These are phyloP conservation scores for Erebia ligea DNA, from an alignment of 2,888 invertebrate species.

Conservation along the genomic window DNA sequence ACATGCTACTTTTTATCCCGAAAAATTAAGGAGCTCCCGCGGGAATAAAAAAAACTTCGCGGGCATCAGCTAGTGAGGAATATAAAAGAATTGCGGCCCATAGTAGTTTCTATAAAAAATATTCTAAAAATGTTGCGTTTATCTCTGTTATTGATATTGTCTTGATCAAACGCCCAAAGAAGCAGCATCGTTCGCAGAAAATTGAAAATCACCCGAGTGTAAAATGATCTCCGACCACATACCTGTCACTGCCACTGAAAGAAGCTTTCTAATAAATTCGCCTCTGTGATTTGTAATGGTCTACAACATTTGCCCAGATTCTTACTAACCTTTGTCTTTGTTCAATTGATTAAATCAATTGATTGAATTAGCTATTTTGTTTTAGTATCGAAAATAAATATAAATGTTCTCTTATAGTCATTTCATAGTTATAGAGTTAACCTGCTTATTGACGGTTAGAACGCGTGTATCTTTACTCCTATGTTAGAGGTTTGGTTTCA, in stretches of 20 bases:
- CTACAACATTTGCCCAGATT: slow-evolving; percentile 52
- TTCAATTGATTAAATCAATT: slow-evolving; percentile 41
- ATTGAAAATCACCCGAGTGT: slow-evolving; percentile 79
- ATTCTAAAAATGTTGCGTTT: not conserved
- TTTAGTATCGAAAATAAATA: not conserved
- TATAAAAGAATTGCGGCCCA: not conserved
- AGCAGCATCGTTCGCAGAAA: slow-evolving; percentile 66
- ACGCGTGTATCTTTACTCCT: too few species aligned
- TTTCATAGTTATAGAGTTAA: not conserved
- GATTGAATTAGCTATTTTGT: not conserved
- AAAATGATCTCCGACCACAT: slow-evolving; percentile 74
- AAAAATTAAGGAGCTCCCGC: not conserved
- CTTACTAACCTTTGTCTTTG: slow-evolving; percentile 47
- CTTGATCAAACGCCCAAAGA: slow-evolving; percentile 50
- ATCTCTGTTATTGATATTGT: not conserved
- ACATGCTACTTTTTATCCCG: too few species aligned
- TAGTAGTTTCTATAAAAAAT: not conserved
- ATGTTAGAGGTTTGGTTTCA: too few species aligned
- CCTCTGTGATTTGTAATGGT: slow-evolving; percentile 57
- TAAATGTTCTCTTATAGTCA: not conserved
- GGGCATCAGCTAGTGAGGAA: too few species aligned
- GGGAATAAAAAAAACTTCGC: not conserved
- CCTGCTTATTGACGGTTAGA: not conserved
- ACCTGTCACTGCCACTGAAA: slow-evolving; percentile 60
- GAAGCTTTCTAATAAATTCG: slow-evolving; percentile 54